Evolutionary conservation across 2,888 invertebrate species (phyloP).

Genomic region (Liopterus haemorrhoidalis): DNA sequence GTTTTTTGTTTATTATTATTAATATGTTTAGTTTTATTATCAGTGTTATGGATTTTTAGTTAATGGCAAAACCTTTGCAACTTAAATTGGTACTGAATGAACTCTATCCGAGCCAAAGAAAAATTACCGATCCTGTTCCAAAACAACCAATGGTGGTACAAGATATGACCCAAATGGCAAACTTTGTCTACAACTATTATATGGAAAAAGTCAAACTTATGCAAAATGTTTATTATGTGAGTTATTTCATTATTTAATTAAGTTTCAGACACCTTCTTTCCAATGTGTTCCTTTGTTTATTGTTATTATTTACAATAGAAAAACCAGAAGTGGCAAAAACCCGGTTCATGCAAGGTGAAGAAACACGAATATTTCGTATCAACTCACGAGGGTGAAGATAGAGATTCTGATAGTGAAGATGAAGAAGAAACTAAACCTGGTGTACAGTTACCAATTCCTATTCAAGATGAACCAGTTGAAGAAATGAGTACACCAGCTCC

Average conservation of each 20-base stretch:
- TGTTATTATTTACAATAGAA: constrained; percentile 40
- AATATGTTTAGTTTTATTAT: no score
- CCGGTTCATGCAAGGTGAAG: constrained; percentile 52
- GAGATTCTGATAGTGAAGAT: constrained; percentile 59
- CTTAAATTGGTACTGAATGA: constrained; percentile 77
- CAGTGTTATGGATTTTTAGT: constrained; percentile 55
- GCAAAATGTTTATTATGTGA: constrained; percentile 49
- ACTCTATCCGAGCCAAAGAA: constrained; percentile 66
- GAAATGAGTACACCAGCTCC: constrained; percentile 22
- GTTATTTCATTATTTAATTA: constrained; percentile 24
- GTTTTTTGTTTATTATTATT: constrained; percentile 17
- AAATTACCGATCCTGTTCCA: constrained; percentile 45
- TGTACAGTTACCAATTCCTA: constrained; percentile 41
- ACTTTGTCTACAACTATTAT: constrained; percentile 91
- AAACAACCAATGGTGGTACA: constrained; percentile 57
- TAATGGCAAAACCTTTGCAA: constrained; percentile 74
- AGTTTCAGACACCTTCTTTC: not conserved
- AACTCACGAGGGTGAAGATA: constrained; percentile 61
- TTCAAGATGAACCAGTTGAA: constrained; percentile 43
- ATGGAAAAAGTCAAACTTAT: constrained; percentile 64
- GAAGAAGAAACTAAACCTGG: constrained; percentile 39
- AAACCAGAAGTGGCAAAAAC: constrained; percentile 54
- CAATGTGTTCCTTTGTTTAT: constrained; percentile 8
- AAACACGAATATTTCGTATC: constrained; percentile 56
- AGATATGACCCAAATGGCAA: constrained; percentile 93